Evolutionary conservation across 2,888 invertebrate species (phyloP), one percentile per base, ranked within the genome.

Genomic region (Coelinius sp.): DNA sequence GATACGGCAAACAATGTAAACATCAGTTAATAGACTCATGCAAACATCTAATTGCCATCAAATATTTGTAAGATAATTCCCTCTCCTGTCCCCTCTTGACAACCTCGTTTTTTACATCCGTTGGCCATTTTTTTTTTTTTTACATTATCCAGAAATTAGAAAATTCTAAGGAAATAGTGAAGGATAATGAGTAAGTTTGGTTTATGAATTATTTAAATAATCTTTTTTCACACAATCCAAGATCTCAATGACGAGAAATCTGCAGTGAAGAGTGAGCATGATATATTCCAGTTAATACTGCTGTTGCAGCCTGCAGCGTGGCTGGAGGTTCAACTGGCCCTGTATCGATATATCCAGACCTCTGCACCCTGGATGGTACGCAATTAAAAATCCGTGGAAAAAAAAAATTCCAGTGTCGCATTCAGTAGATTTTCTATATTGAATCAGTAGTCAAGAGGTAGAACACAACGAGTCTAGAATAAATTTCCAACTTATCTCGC

Each of bases 1-100:
- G 82, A 85, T 85, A 84, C 76, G 81, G 77, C 75, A 79, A 83
- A 82, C 79, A 77, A 78, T 80, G 85, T 81, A 86, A 85, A 85
- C 82, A 84, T 52, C 75, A 76, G 80, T 72, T 82, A 85, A 84
- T 83, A 78, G 83, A 80, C 79, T 81, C 75, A 56, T 31, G 84
- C 82, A 86, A 86, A 86, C 84, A 86, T 78, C 83, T 86, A 86
- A 86, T 86, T 86, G 83, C 82, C 78, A 80, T 83, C 85, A 86
- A 85, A 86, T 85, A 86, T 86, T 86, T 86, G 85, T 82, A 71
- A 82, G 83, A 84, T 86, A 81, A 86, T 85, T 84, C 80, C 76
- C 68, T 56, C 63, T 68, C 70, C 73, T 73, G 75, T 64, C 27
- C 71, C 75, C 77, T 72, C 73, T 44, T 63, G 71, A 67, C 73